Conservation (phyloP, 2,888 invertebrate species). For the Pyrrhia umbra region DNA sequence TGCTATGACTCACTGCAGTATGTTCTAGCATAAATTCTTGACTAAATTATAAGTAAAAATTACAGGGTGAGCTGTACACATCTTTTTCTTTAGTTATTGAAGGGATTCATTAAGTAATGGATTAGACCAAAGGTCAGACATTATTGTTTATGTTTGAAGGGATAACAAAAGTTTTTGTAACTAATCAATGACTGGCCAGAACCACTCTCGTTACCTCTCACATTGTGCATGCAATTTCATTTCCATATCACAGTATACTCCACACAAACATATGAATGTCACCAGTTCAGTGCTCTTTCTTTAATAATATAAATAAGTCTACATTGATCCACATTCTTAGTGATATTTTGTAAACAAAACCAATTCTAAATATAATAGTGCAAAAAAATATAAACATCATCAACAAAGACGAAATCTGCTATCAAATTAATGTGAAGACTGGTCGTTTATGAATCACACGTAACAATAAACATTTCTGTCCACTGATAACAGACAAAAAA, state of each 20-base stretch:
- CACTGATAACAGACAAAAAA: slow-evolving; percentile 64
- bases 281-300: slow-evolving; percentile 44
- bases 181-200: background rate
- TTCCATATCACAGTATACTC: background rate
- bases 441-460: slow-evolving; percentile 56
- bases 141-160: background rate
- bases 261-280: slow-evolving; percentile 36
- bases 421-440: slow-evolving; percentile 46
- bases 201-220: background rate
- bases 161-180: background rate
- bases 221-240: background rate
- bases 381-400: slow-evolving; percentile 25
- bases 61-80: too few relatives aligned
- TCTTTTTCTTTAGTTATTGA: background rate
- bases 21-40: background rate
- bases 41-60: background rate
- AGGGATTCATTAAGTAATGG: too few relatives aligned
- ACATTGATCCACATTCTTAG: slow-evolving; percentile 9
- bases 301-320: slow-evolving; percentile 2
- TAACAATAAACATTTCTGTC: slow-evolving; percentile 60
- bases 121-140: background rate
- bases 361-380: slow-evolving; percentile 27
- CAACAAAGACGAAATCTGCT: slow-evolving; percentile 34
- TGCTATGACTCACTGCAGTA: background rate
- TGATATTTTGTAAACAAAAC: slow-evolving; percentile 45